phyloP scores from a whole-genome alignment of 2,797 vertebrate species.

The Phrynocephalus guinanensis region DNA sequence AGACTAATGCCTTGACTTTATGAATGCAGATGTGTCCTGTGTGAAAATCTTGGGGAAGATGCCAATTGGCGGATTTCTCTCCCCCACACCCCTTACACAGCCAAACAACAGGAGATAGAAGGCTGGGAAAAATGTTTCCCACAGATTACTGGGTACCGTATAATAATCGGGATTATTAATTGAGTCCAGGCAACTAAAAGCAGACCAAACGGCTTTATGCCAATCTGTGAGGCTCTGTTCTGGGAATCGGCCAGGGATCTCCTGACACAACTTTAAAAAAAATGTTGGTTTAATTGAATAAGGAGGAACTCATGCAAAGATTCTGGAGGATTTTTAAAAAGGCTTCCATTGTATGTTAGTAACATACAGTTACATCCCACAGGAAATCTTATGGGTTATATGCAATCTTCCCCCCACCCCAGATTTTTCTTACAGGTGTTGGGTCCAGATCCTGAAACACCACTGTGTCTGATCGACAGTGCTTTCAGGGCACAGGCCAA shows the following conservation, averaged over 20 bases:
- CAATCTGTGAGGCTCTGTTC: background rate
- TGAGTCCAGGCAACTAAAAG: background rate
- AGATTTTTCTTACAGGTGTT: no score
- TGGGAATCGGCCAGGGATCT: constrained; percentile 32
- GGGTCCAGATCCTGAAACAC: no score
- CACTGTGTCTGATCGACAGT: no score
- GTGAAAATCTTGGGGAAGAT: constrained; percentile 6
- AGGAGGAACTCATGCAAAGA: constrained; percentile 44
- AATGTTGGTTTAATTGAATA: background rate
- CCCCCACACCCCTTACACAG: background rate
- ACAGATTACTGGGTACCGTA: background rate
- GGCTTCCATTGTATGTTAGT: background rate
- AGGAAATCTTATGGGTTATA: constrained; percentile 12
- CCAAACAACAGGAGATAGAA: constrained; percentile 20
- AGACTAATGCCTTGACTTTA: background rate
- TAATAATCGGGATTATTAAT: constrained; percentile 14
- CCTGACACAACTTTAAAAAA: constrained; percentile 7
- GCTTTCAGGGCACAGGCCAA: no score
- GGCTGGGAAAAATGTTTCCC: background rate
- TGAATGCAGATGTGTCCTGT: background rate
- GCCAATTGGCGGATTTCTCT: background rate
- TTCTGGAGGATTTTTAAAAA: constrained; percentile 37
- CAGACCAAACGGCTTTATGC: constrained; percentile 16
- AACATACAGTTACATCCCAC: background rate
- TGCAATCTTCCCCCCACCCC: no score